Evolutionary conservation across 2,888 invertebrate species (phyloP), one percentile per base, ranked within the genome.

Genomic region (Dolichomitus sp.): DNA sequence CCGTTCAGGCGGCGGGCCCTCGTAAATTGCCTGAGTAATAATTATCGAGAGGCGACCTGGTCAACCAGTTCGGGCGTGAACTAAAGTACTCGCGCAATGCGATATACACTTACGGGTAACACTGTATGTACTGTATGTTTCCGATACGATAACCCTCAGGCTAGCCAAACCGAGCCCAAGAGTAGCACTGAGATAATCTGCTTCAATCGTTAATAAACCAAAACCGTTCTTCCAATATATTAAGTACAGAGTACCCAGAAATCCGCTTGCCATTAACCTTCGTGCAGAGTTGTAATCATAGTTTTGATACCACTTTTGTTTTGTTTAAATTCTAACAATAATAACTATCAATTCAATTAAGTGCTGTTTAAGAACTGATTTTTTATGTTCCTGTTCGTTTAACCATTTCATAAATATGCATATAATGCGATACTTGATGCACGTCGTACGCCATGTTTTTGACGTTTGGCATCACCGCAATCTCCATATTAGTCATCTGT

Each of bases 11-110:
- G 63, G 48, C 75, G 61, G 45, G 42, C 70, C 73, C 59, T 82
- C 82, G 82, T 82, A 82, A 79, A 82, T 82, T 82, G 75, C 59
- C 75, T 42, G 75, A 70, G 79, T 79, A 82, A 82, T 82, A 82
- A 82, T 82, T 79, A 82, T 79, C 78, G 82, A 75, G 65, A 74
- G 65, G 57, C 70, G 65, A 59, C 33, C 65, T 65, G 61, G 37
- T 37, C 59, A 69, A 68, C 68, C 69, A 61, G 52, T 61, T 77
- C 69, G 40, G 40, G 76, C 76, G 57, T 68, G 57, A 76, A 68
- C 66, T 54, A 48, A 59, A 68, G 66, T 77, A 48, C 59, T 69
- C n/a, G 11, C 14, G 70, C 42, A 37, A 50, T 68, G 59, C 48
- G 59, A 57, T 45, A 70, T 65, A 75, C 59, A 76, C 54, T 57